Evolutionary conservation across 2,888 invertebrate genomes (phyloP).

Genomic region (Dione vanillae): DNA sequence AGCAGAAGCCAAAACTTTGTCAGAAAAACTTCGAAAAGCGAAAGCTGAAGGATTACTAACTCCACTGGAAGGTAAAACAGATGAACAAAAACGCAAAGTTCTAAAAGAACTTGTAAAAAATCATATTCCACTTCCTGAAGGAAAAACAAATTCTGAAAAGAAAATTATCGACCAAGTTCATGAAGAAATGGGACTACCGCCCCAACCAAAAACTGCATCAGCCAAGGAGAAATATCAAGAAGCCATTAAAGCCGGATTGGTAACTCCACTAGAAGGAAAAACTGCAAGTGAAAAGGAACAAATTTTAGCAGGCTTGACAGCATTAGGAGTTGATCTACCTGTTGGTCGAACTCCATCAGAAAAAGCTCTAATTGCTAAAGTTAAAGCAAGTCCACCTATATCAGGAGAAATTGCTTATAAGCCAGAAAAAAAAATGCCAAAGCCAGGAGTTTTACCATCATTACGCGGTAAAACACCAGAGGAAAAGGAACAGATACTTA

Average conservation of each 20-base stretch:
- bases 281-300: conserved; percentile 49
- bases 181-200: conserved; percentile 53
- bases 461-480: conserved; percentile 49
- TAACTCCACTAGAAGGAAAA: conserved; percentile 52
- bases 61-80: conserved; percentile 47
- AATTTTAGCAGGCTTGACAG: conserved; percentile 39
- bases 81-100: conserved; percentile 52
- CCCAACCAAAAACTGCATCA: conserved; percentile 49
- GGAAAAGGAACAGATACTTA: conserved; percentile 52
- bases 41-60: conserved; percentile 44
- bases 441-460: conserved; percentile 49
- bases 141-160: conserved; percentile 55
- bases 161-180: conserved; percentile 53
- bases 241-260: conserved; percentile 50
- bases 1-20: conserved; percentile 38
- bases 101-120: conserved; percentile 49
- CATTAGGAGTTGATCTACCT: conserved; percentile 42
- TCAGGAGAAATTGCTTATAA: conserved; percentile 42
- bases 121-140: conserved; percentile 55
- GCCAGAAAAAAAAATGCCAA: conserved; percentile 43
- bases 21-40: conserved; percentile 49
- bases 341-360: conserved; percentile 44
- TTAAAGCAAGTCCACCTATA: conserved; percentile 12
- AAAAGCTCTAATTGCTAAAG: conserved; percentile 35
- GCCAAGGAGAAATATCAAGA: conserved; percentile 46